Evolutionary conservation across 2,797 vertebrate species (phyloP), one percentile per base, ranked within the genome.

Genomic region (Macrochelys suwanniensis): DNA sequence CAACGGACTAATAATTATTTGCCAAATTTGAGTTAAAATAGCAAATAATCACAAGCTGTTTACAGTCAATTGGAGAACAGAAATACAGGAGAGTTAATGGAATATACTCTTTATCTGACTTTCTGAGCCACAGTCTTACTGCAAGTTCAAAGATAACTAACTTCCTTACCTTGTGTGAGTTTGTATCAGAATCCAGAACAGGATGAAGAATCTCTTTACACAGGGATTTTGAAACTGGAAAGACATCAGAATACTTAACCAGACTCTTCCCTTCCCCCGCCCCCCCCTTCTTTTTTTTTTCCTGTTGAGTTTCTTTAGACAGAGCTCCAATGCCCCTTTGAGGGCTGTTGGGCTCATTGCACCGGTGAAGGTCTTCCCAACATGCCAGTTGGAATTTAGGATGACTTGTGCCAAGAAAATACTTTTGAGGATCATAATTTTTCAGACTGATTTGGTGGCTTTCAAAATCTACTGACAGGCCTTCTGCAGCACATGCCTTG

Each of bases 141-240:
- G 0, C 71, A 15, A 80, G 91, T 93, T 91, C 78, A 11, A 2
- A 17, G 19, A 54, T 49, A 42, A 42, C 37, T 28, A 19, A 19
- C 65, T 71, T 17, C 17, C 17, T 37, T n/a, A 37, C 10, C 33
- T 71, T 59, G 4, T 71, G 10, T 37, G 86, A 87, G 77, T 0
- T 2, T 47, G 84, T 79, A 50, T 84, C 5, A 7, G 47, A 49
- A 81, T 88, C 92, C 85, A 79, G 81, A 31, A 5, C 1, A 4
- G 1, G 12, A 42, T 17, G 51, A 84, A 84, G 53, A 80, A 71
- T 85, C 10, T 68, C 78, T 31, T 93, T 89, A 92, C 79, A 11
- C 33, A 88, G 56, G 94, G 92, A 76, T 56, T 61, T 68, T 42
- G 49, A 59, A 90, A 88, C 79, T 33, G 68, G 2, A 2, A 79